Conservation (phyloP, 1,140 invertebrate genomes). For the Drosophila arawakana region DNA sequence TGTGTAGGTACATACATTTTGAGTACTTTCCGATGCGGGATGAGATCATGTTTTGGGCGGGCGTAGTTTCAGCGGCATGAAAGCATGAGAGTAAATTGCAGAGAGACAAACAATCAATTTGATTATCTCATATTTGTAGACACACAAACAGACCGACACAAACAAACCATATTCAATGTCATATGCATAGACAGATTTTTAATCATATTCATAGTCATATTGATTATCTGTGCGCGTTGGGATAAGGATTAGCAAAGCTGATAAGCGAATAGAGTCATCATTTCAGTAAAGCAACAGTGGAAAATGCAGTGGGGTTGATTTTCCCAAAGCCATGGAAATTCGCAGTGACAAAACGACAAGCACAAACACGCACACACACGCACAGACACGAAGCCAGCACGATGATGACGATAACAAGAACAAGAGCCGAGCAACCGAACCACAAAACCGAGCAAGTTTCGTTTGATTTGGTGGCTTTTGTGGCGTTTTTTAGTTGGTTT, state of each 20-base stretch:
- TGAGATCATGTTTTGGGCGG: conserved; percentile 68
- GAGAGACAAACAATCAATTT: conserved; percentile 15
- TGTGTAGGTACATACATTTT: conserved; percentile 5
- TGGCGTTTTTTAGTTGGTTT: conserved; percentile 60
- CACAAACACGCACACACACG: conserved; percentile 11
- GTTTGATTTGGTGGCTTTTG: conserved; percentile 45
- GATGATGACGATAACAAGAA: conserved; percentile 45
- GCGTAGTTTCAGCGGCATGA: background rate
- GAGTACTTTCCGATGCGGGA: conserved; percentile 6
- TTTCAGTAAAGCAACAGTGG: conserved; percentile 15
- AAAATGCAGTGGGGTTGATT: conserved; percentile 47
- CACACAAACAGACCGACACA: background rate
- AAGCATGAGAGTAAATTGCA: conserved; percentile 13
- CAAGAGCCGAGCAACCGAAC: conserved; percentile 5
- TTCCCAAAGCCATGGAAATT: conserved; percentile 28
- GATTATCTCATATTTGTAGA: conserved; percentile 47
- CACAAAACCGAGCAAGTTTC: conserved; percentile 37
- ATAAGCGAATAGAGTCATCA: conserved; percentile 48
- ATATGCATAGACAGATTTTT: conserved; percentile 13
- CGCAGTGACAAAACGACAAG: conserved; percentile 11
- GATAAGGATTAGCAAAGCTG: conserved; percentile 41
- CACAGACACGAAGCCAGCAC: conserved; percentile 30
- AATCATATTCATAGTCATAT: conserved; percentile 5
- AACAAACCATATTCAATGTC: conserved; percentile 45
- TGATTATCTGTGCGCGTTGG: conserved; percentile 34